Base-by-base conservation (phyloP, 2,888 invertebrate genomes). In the Abscondita cerata region DNA sequence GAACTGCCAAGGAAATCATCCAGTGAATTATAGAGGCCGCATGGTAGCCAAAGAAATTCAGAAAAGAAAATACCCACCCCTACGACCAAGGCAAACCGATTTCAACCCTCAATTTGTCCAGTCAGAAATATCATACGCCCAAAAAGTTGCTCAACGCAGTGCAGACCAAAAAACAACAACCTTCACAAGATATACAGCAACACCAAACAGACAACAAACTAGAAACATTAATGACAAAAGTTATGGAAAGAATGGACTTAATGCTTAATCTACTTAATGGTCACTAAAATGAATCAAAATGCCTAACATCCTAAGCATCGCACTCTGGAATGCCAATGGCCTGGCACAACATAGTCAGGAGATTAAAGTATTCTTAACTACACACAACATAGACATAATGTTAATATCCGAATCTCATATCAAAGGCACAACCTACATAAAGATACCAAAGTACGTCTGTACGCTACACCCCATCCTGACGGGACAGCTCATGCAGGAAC, bases 391-490 rank as follows among this genome's bases (percentile, higher is more conserved):
- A 25, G 25, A 25, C 6, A 6, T 25, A 25, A 25, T 25, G 25
- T 25, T 25, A 25, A 25, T 25, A 4, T 25, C 25, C 25, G 25
- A 25, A 25, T 2, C 25, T 4, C 25, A 25, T 6, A 25, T 25
- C 6, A 25, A 2, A 4, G 25, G 6, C 25, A 25, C 4, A 6
- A 25, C 4, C 6, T 25, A 25, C 6, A 25, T 25, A 2, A 25
- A 25, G 6, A 25, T 25, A 25, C 6, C 25, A 4, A 2, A 25
- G 4, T 25, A 25, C 25, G 59, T 48, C 63, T 61, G 33, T 59
- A 59, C 20, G 53, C 40, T 2, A 60, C 58, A 16, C 55, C 65
- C 16, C 59, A 63, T n/a, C n/a, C 44, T n/a, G n/a, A n/a, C n/a
- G n/a, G n/a, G n/a, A n/a, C n/a, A n/a, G n/a, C n/a, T n/a, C n/a